A percentile compares a stretch with the other conserved stretches of the same genome.
Evolutionary conservation across 1,140 invertebrate species (phyloP).

Genomic region (Conopomorpha cramerella): DNA sequence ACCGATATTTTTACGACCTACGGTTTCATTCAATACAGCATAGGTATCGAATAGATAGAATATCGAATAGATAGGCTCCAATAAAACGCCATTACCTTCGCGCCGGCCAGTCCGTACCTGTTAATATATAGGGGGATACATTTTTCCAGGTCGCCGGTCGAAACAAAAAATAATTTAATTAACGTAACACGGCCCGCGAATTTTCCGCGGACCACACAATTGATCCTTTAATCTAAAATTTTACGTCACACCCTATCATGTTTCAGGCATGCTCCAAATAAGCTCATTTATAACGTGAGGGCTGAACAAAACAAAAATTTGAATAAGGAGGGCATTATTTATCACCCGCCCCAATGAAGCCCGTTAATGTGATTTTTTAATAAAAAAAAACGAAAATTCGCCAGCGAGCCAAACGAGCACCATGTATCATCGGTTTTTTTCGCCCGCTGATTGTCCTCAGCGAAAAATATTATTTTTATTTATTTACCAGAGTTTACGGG

Average conservation of each 20-base stretch:
- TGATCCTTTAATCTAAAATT: conserved; percentile 9
- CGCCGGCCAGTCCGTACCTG: background rate
- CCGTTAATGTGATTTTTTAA: conserved; percentile 60
- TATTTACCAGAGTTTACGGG: conserved; percentile 25
- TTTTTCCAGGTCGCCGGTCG: too few species aligned
- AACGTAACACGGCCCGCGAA: background rate
- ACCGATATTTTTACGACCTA: too few species aligned
- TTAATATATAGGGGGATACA: background rate
- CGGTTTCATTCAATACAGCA: too few species aligned
- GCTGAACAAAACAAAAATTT: conserved; percentile 56
- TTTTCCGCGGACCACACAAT: too few species aligned
- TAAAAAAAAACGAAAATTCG: conserved; percentile 54
- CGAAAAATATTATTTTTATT: conserved; percentile 32
- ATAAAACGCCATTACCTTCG: background rate
- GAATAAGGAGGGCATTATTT: conserved; percentile 60
- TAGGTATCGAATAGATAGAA: background rate
- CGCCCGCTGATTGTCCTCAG: conserved; percentile 48
- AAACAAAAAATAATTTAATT: background rate
- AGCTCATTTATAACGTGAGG: conserved; percentile 54
- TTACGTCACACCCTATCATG: conserved; percentile 48
- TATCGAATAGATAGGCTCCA: background rate
- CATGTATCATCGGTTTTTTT: conserved; percentile 55
- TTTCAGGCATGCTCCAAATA: conserved; percentile 46
- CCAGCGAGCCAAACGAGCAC: conserved; percentile 48
- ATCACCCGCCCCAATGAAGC: conserved; percentile 54